A percentile compares a stretch with the other conserved stretches of the same genome.
phyloP scores from a whole-genome alignment of 2,888 invertebrate genomes.

The Yponomeuta evonymella region DNA sequence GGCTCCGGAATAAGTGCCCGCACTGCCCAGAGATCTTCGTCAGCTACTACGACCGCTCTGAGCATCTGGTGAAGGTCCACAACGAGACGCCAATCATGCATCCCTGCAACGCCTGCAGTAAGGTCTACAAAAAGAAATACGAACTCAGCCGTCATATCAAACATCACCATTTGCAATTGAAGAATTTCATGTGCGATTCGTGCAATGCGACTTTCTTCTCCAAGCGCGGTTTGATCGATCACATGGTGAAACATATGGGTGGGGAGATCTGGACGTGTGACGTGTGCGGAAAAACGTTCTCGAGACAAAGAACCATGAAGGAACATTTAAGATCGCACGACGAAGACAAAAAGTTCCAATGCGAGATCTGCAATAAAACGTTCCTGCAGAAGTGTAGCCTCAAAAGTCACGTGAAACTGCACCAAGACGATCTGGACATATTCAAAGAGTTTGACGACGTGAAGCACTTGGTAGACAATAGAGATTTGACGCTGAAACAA shows the following conservation, averaged over 20 bases:
- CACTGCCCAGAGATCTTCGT: constrained; percentile 65
- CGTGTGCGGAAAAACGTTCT: constrained; percentile 55
- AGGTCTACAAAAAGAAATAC: constrained; percentile 63
- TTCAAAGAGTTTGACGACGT: constrained; percentile 71
- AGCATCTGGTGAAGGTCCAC: constrained; percentile 58
- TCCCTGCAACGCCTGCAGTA: constrained; percentile 65
- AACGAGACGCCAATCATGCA: constrained; percentile 52
- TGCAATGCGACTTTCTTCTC: constrained; percentile 67
- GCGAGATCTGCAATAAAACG: constrained; percentile 60
- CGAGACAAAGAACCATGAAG: constrained; percentile 47
- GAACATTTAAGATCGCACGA: constrained; percentile 60
- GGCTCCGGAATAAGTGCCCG: constrained; percentile 65
- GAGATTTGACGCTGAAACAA: constrained; percentile 62
- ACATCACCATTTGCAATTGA: constrained; percentile 64
- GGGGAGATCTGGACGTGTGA: constrained; percentile 51
- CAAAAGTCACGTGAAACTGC: constrained; percentile 57
- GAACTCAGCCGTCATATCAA: constrained; percentile 64
- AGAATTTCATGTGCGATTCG: constrained; percentile 56
- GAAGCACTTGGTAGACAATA: constrained; percentile 63
- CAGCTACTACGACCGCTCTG: constrained; percentile 63
- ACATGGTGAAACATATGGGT: constrained; percentile 52
- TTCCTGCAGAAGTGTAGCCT: constrained; percentile 65
- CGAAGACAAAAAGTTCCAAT: constrained; percentile 49
- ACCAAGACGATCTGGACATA: constrained; percentile 65
- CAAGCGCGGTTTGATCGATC: constrained; percentile 58